Evolutionary conservation across 2,113 vertebrate genomes (phyloP).

Genomic region (Gracilinanus agilis): DNA sequence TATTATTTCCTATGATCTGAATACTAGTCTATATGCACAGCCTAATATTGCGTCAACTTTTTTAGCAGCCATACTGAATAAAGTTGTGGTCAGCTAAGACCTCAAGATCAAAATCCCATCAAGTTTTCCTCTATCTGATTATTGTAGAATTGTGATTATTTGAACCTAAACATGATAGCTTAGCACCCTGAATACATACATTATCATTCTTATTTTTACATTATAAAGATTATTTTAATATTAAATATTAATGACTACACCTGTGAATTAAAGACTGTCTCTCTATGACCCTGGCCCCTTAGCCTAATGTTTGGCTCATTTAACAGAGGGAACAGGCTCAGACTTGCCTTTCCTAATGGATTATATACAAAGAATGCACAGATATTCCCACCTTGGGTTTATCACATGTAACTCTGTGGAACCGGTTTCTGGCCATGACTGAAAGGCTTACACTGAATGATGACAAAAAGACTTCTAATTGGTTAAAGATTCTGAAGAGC

Average conservation of each 20-base stretch:
- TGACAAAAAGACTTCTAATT: background rate
- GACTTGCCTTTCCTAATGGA: background rate
- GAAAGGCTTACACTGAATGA: background rate
- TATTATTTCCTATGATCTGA: slow-evolving; percentile 22
- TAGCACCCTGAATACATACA: slow-evolving; percentile 14
- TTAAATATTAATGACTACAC: background rate
- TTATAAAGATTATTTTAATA: background rate
- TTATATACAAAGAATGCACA: background rate
- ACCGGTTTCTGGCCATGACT: background rate
- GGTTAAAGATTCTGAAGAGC: background rate
- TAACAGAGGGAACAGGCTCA: background rate
- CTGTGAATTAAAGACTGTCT: slow-evolving; percentile 26
- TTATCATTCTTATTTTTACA: background rate
- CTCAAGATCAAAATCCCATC: background rate
- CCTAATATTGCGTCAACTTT: slow-evolving; percentile 25
- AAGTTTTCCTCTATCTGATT: slow-evolving; percentile 6
- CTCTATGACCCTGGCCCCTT: background rate
- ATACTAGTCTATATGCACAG: background rate
- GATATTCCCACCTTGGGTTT: background rate
- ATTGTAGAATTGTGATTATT: slow-evolving; percentile 12
- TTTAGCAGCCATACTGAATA: slow-evolving; percentile 26
- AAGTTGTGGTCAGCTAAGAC: slow-evolving; percentile 21
- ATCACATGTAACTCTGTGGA: background rate
- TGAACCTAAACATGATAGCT: slow-evolving; percentile 38
- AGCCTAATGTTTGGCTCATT: slow-evolving; percentile 46